These are phyloP conservation scores for Amblyopsis rosae DNA, from an alignment of 2,113 vertebrate genomes.

Conservation along the genomic window DNA sequence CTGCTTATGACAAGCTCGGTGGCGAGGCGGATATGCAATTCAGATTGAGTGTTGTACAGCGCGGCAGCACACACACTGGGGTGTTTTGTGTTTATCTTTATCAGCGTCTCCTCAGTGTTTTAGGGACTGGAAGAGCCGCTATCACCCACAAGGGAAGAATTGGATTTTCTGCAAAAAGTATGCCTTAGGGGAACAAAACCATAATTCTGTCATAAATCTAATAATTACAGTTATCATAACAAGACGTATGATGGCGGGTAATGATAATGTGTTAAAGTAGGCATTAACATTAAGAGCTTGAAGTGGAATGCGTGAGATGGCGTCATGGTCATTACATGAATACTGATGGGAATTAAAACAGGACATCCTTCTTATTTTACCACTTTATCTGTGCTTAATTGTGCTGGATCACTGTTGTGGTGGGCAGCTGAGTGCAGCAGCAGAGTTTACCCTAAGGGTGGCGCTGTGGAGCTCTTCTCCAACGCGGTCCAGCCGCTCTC, in stretches of 20 bases:
- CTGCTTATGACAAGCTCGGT: conserved; percentile 85
- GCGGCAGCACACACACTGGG: conserved; percentile 65
- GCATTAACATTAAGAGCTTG: conserved; percentile 70
- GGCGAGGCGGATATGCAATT: conserved; percentile 82
- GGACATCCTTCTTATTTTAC: conserved; percentile 65
- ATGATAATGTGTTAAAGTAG: conserved; percentile 80
- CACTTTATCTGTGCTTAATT: conserved; percentile 58
- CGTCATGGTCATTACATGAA: conserved; percentile 71
- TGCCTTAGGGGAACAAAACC: conserved; percentile 66
- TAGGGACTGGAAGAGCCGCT: conserved; percentile 43
- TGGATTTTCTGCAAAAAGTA: conserved; percentile 63
- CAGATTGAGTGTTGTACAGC: conserved; percentile 80
- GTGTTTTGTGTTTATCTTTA: conserved; percentile 80
- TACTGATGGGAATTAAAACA: conserved; percentile 79
- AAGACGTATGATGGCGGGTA: conserved; percentile 71
- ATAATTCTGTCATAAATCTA: conserved; percentile 73
- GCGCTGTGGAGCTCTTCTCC: conserved; percentile 28
- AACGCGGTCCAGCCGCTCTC: conserved; percentile 18
- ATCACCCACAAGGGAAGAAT: conserved; percentile 49
- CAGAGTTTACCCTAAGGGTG: conserved; percentile 47
- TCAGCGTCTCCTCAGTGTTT: conserved; percentile 69
- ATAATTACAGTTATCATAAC: conserved; percentile 76
- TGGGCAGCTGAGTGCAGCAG: background rate
- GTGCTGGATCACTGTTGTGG: background rate
- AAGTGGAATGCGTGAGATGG: conserved; percentile 60